Evolutionary conservation across 2,888 invertebrate species (phyloP).

Genomic region (Plebejus argus): DNA sequence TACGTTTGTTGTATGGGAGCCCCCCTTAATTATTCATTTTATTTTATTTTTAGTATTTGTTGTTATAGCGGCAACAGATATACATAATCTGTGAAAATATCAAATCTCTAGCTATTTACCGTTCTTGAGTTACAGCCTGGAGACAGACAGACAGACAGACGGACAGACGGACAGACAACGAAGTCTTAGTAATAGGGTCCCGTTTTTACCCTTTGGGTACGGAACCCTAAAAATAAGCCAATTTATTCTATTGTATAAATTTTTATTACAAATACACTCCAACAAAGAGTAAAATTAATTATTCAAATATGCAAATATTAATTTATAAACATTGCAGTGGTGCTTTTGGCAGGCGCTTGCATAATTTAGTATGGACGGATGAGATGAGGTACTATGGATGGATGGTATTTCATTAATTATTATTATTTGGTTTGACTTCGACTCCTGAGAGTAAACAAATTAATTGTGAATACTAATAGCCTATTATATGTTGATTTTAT

Average conservation of each 20-base stretch:
- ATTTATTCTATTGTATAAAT: neutral
- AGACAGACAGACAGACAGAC: too few relatives aligned
- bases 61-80: too few relatives aligned
- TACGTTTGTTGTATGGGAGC: too few relatives aligned
- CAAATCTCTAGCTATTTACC: too few relatives aligned
- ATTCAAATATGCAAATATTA: conserved; percentile 5
- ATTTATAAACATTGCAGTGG: neutral
- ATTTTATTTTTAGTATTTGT: too few relatives aligned
- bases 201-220: too few relatives aligned
- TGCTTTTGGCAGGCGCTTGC: conserved; percentile 7
- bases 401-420: conserved; percentile 1
- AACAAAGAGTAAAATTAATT: neutral
- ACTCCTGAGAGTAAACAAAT: neutral
- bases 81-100: too few relatives aligned
- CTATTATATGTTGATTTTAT: neutral
- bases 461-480: neutral
- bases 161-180: too few relatives aligned
- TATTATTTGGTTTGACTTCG: neutral
- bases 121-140: too few relatives aligned
- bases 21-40: too few relatives aligned
- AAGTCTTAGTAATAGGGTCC: too few relatives aligned
- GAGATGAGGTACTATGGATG: neutral
- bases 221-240: neutral
- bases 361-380: conserved; percentile 1
- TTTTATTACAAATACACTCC: neutral